Base-by-base conservation (phyloP, 23 tunicate species). In the Halocynthia roretzi region DNA sequence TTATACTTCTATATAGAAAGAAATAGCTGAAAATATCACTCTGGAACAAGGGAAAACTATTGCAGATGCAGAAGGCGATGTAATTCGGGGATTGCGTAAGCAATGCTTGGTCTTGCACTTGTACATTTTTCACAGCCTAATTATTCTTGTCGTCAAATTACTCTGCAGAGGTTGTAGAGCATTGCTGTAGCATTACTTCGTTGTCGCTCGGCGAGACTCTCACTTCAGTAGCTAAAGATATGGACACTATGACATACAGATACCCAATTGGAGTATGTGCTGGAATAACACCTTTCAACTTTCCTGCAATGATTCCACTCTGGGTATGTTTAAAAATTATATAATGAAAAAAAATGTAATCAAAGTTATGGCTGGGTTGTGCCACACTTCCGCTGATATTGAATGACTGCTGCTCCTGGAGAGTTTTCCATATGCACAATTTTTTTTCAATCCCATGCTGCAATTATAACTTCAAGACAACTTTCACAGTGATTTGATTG, bases 51-150 rank as follows among this genome's bases (percentile, higher is more conserved):
- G 99, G 7, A 94, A 94, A 54, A 94, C 99, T 22, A 65, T 94
- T 5, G 84, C 80, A 8, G 99, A 94, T 84, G 99, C 99, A 20
- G 99, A 94, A 68, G 99, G 99, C 61, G 99, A 94, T 88, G 99
- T 94, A 5, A 78, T 84, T 14, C 82, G 99, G 52, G 99, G 99
- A 77, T 77, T 94, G 49, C 99, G 94, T 85, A 67, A 76, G 94
- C 71, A 53, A 54, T 10, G 21, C 22, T 14, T 10, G 2, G 23
- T 67, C 11, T 50, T 5, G 21, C 18, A 1, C 1, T 60, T 60
- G 64, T 60, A 15, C 4, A 60, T 60, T 60, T 15, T 60, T 15
- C 2, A 60, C n/a, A 15, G n/a, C 18, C n/a, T 60, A 60, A 60
- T 15, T 60, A 60, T 60, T 60, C 44, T 31, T 31, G 44, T 31